Evolutionary conservation across 2,797 vertebrate genomes (phyloP).

Genomic region (Galaxias olidus): DNA sequence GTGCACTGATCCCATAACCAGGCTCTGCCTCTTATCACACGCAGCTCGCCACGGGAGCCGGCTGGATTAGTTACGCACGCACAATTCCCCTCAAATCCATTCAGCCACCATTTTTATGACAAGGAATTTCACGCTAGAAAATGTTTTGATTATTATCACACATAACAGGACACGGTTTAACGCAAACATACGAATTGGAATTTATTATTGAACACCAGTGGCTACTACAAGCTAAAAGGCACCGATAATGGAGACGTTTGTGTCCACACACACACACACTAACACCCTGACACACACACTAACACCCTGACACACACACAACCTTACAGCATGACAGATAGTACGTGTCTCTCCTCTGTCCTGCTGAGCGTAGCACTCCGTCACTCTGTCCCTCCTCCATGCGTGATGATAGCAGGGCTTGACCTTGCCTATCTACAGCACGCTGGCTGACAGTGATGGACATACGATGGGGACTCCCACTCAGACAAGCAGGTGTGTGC

Average conservation of each 20-base stretch:
- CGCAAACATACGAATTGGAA: too few relatives aligned
- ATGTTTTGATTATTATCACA: too few relatives aligned
- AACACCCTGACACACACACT: neutral
- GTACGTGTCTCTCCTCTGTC: constrained; percentile 44
- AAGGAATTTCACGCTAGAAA: too few relatives aligned
- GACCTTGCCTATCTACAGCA: constrained; percentile 57
- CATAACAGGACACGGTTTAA: too few relatives aligned
- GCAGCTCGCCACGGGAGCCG: constrained; percentile 58
- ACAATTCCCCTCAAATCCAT: constrained; percentile 36
- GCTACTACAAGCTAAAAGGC: neutral
- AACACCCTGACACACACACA: constrained; percentile 34
- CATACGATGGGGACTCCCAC: constrained; percentile 16
- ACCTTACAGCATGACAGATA: constrained; percentile 34
- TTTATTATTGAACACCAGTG: too few relatives aligned
- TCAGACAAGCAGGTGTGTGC: constrained; percentile 5
- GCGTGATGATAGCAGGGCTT: constrained; percentile 58
- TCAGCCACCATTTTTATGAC: too few relatives aligned
- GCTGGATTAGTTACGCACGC: constrained; percentile 45
- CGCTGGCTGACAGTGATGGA: constrained; percentile 47
- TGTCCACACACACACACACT: neutral
- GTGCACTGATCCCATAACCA: constrained; percentile 64
- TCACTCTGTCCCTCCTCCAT: constrained; percentile 58
- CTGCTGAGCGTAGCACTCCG: constrained; percentile 56
- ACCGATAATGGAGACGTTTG: neutral
- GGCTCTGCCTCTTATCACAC: constrained; percentile 50